A percentile compares a stretch with the other conserved stretches of the same genome.
phyloP scores from a whole-genome alignment of 2,797 vertebrate genomes.

The Coilia nasus region DNA sequence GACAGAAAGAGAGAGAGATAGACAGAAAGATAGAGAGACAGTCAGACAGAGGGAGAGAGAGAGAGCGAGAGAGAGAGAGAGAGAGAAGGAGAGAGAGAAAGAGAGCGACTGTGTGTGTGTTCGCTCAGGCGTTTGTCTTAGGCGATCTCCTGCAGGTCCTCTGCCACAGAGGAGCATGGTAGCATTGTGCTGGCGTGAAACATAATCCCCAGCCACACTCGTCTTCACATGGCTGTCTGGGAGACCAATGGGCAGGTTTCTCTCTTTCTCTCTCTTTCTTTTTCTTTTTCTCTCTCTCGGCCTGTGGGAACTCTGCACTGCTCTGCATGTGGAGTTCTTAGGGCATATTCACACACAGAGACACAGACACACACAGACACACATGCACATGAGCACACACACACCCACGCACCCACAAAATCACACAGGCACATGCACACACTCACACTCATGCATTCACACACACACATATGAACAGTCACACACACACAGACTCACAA shows the following conservation, averaged over 20 bases:
- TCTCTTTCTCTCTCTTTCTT: background rate
- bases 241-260: background rate
- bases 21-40: too few species aligned
- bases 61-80: too few species aligned
- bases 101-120: background rate
- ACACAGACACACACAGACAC: background rate
- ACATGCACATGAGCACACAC: background rate
- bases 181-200: slow-evolving; percentile 16
- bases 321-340: slow-evolving; percentile 7
- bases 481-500: background rate
- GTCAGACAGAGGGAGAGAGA: too few species aligned
- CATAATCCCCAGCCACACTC: slow-evolving; percentile 17
- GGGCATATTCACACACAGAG: background rate
- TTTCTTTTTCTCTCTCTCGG: background rate
- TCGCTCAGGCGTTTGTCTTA: background rate
- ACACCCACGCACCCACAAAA: background rate
- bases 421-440: background rate
- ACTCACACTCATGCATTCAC: background rate
- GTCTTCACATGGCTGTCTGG: background rate
- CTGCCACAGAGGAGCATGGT: background rate
- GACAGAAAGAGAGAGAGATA: too few species aligned
- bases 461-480: background rate
- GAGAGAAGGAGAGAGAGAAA: too few species aligned
- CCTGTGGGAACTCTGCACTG: background rate
- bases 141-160: background rate